These are phyloP conservation scores for Halocynthia aurantium DNA, from an alignment of 23 tunicate species.

Conservation along the genomic window DNA sequence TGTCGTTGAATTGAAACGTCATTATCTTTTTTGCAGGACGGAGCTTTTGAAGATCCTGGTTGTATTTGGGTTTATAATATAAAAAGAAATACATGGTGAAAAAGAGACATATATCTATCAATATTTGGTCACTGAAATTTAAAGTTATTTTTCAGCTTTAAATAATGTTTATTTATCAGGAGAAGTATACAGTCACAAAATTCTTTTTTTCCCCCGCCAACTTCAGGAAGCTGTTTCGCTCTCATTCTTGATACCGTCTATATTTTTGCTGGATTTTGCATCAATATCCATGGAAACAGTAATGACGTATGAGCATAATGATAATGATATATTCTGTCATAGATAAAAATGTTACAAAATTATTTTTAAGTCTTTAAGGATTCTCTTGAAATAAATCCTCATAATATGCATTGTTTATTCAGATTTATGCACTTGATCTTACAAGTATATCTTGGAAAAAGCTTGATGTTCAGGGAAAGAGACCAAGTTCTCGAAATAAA, in stretches of 20 bases:
- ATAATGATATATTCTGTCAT: no score
- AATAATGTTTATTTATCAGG: not conserved
- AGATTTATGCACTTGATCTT: constrained; percentile 9
- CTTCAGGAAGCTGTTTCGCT: constrained; percentile 1
- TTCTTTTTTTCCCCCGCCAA: not conserved
- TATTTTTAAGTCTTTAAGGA: no score
- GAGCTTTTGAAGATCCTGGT: not conserved
- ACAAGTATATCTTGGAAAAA: constrained; percentile 11
- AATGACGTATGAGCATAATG: no score
- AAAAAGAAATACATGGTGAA: constrained; percentile 7
- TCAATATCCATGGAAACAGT: no score
- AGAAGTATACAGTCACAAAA: not conserved
- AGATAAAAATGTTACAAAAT: no score
- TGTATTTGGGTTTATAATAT: constrained; percentile 1
- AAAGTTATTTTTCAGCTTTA: no score
- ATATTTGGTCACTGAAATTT: no score
- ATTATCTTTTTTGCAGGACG: not conserved
- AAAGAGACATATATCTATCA: no score
- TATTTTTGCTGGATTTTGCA: constrained; percentile 3
- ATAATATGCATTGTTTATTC: no score
- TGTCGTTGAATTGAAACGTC: not conserved
- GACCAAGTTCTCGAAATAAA: constrained; percentile 44
- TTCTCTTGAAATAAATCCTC: no score
- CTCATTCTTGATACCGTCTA: not conserved
- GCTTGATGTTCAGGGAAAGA: not conserved